Base-by-base conservation (phyloP, 2,113 vertebrate genomes). In the Nibea albiflora region DNA sequence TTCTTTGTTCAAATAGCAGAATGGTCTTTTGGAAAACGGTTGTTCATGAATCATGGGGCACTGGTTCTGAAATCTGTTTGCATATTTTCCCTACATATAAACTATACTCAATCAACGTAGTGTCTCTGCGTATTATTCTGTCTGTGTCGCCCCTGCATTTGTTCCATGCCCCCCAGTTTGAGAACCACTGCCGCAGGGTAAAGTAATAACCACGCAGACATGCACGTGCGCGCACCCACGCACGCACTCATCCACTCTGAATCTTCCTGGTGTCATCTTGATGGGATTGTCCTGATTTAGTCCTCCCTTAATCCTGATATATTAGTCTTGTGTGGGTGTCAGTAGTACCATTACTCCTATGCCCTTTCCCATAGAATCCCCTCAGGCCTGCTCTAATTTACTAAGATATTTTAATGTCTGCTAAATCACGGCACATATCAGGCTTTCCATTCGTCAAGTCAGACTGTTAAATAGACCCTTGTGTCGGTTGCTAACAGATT, bases 351-450 rank as follows among this genome's bases (percentile, higher is more conserved):
- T 92, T 92, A 93, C 85, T 92, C 70, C 69, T 50, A 75, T 88
- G 87, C 90, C 85, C 88, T 91, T 92, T 86, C 84, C 84, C 82
- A 85, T 79, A 79, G 85, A 91, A 77, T 78, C 81, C 89, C 90
- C 81, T 50, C 69, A 85, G 89, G 88, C 86, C 49, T 26, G 58
- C 71, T 92, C 69, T 92, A 90, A 94, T 94, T 92, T 91, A 92
- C 92, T 79, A 90, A 90, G 78, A 84, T 84, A 83, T 84, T 92
- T 93, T 91, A 93, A 93, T 92, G 88, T 91, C 88, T 86, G 87
- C 86, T 90, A 89, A 90, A 92, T 92, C 86, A 85, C 46, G 85
- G 83, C 85, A 78, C 74, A 85, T 73, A 87, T 90, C 90, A 81
- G 86, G 81, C 85, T 86, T 81, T 84, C 82, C 81, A 90, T 94